A percentile compares a stretch with the other conserved stretches of the same genome.
Evolutionary conservation across 2,113 vertebrate species (phyloP).

Genomic region (Aldabrachelys gigantea): DNA sequence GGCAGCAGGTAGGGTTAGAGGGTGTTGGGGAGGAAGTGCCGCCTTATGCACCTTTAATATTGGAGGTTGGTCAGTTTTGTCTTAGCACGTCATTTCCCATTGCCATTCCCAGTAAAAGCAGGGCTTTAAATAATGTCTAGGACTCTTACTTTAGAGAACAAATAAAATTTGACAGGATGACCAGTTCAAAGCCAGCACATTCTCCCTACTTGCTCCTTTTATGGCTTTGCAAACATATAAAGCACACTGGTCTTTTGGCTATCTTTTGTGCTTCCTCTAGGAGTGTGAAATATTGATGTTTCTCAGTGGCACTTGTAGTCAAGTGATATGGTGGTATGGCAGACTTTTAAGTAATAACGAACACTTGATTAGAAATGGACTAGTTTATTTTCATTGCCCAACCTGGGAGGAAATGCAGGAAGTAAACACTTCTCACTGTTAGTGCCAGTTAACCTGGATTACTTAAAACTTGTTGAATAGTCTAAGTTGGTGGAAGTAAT

Average conservation of each 20-base stretch:
- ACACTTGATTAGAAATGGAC: neutral
- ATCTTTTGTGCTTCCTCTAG: neutral
- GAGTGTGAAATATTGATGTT: neutral
- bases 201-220: accelerated
- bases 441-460: neutral
- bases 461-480: neutral
- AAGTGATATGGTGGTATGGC: neutral
- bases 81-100: neutral
- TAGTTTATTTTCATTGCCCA: accelerated
- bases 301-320: neutral
- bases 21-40: neutral
- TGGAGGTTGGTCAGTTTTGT: neutral
- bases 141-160: neutral
- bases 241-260: accelerated
- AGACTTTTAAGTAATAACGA: neutral
- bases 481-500: neutral
- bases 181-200: accelerated
- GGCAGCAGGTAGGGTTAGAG: neutral
- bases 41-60: neutral
- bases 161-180: neutral
- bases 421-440: neutral
- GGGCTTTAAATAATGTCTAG: neutral
- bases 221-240: accelerated
- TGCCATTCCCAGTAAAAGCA: neutral
- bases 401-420: neutral